A percentile compares a stretch with the other conserved stretches of the same genome.
Conservation (phyloP, 2,888 invertebrate genomes). For the Conomelus anceps region DNA sequence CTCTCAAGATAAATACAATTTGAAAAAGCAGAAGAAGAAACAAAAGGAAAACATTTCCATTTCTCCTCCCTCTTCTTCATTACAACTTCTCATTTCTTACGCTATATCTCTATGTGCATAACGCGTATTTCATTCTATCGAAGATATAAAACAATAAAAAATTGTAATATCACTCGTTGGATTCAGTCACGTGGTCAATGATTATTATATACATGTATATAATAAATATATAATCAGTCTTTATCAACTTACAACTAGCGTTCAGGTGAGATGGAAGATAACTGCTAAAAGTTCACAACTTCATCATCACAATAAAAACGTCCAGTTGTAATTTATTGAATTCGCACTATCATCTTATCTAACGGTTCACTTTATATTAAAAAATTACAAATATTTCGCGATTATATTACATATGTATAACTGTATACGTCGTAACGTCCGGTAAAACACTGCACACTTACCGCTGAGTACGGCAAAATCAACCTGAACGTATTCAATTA, state of each 20-base stretch:
- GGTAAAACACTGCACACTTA: neutral
- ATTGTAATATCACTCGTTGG: neutral
- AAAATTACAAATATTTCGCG: neutral
- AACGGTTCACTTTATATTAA: neutral
- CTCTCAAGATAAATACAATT: neutral
- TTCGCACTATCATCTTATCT: neutral
- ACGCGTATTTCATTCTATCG: neutral
- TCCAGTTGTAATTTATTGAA: neutral
- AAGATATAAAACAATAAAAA: neutral
- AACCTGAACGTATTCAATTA: too few relatives aligned
- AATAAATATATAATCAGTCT: neutral
- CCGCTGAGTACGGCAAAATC: neutral
- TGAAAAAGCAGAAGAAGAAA: neutral
- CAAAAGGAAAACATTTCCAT: neutral
- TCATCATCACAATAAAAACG: neutral
- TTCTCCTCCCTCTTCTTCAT: neutral
- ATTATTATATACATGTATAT: neutral
- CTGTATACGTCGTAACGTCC: neutral
- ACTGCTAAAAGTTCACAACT: neutral
- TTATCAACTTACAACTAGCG: neutral
- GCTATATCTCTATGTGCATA: neutral
- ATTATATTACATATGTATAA: neutral
- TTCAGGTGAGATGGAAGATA: neutral
- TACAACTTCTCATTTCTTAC: neutral
- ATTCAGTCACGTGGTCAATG: neutral